phyloP scores from a whole-genome alignment of 1,140 invertebrate genomes.

The Pteromalus puparum region DNA sequence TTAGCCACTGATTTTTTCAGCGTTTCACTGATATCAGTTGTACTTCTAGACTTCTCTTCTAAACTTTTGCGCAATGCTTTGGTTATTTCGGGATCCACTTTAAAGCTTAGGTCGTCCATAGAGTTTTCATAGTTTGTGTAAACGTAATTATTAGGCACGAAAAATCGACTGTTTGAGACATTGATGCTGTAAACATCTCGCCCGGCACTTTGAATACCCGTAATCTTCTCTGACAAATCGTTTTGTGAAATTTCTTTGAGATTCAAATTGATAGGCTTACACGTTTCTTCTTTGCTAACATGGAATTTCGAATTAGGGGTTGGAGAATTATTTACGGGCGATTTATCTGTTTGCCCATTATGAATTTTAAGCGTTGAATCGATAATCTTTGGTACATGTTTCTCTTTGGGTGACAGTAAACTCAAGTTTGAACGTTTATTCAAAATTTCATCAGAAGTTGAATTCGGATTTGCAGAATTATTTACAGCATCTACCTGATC shows the following conservation, averaged over 20 bases:
- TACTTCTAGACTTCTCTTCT: conserved; percentile 47
- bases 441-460: not conserved
- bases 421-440: not conserved
- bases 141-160: conserved; percentile 64
- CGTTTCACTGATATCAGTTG: conserved; percentile 5
- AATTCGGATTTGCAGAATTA: not conserved
- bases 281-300: not conserved
- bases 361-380: conserved; percentile 20
- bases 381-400: conserved; percentile 6
- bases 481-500: not conserved
- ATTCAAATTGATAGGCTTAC: not conserved
- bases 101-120: conserved; percentile 65
- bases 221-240: conserved; percentile 58
- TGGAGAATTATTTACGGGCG: not conserved
- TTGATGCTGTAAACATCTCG: conserved; percentile 61
- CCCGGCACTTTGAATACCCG: conserved; percentile 58
- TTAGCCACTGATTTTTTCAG: not conserved
- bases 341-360: not conserved
- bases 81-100: conserved; percentile 66
- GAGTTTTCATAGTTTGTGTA: conserved; percentile 58
- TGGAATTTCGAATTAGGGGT: not conserved
- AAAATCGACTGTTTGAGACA: conserved; percentile 66
- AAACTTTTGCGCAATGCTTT: conserved; percentile 61
- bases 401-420: conserved; percentile 9
- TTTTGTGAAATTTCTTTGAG: conserved; percentile 38